Evolutionary conservation across 1,140 invertebrate genomes (phyloP), one percentile per base, ranked within the genome.

Genomic region (Rhyacophila brunnea): DNA sequence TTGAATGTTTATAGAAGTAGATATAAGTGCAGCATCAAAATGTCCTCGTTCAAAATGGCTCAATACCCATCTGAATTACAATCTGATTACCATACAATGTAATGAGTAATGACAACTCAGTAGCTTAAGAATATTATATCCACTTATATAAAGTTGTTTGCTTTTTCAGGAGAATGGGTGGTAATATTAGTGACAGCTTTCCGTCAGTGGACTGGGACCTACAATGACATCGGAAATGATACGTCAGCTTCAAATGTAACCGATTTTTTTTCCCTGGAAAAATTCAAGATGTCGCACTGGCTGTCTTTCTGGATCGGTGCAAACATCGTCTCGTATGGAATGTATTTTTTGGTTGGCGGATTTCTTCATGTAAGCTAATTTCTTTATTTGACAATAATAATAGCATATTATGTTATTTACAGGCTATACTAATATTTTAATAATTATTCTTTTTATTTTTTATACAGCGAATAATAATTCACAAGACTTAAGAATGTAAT

Each of bases 161-260:
- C n/a, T n/a, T n/a, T n/a, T 74, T 4, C 68, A 86, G 84, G 84
- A 62, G 84, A 86, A 74, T 86, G 85, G 85, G 71, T 85, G 10
- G 68, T 84, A 6, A 81, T 86, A 46, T 66, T 82, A 18, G 82
- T 85, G 1, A 79, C 85, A 67, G 78, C 82, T 6, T 67, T 80
- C 11, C 81, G 76, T 60, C 81, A 85, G 68, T 76, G 82, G 42
- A 64, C 65, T 59, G 81, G 68, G 52, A 74, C 71, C 32, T 74
- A 68, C 18, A 70, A 71, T 58, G 70, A 48, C 36, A 70, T 66
- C 44, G 63, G 45, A 2, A 70, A 75, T 58, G 64, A 66, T 51
- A 71, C 70, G 0, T 67, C 65, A 7, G 66, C 70, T 10, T 10
- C 69, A 70, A 34, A 69, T 71, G 13, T 28, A 73, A 65, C 49